Percentiles rank a stretch among this genome's conserved stretches.
These are phyloP conservation scores for Acromyrmex echinatior DNA, from an alignment of 1,140 invertebrate genomes.

Conservation along the genomic window DNA sequence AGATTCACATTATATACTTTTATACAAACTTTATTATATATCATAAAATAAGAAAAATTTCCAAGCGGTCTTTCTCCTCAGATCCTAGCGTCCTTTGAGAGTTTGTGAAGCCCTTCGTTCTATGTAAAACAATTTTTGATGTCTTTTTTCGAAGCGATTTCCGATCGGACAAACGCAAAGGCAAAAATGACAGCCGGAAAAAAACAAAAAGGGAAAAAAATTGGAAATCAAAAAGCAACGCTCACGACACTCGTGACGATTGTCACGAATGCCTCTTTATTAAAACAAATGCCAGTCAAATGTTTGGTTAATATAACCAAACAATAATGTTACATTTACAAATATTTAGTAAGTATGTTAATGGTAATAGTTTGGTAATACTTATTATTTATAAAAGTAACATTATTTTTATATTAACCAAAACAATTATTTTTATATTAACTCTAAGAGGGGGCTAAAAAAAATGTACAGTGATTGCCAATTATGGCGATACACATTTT, in stretches of 20 bases:
- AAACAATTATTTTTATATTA: too few relatives aligned
- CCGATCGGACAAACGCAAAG: not conserved
- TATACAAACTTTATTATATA: not conserved
- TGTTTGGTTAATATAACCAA: too few relatives aligned
- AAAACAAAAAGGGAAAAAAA: not conserved
- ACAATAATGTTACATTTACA: too few relatives aligned
- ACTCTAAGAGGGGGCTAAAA: too few relatives aligned
- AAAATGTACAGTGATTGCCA: too few relatives aligned
- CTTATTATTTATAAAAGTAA: too few relatives aligned
- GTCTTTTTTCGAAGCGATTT: conserved; percentile 27
- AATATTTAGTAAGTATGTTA: too few relatives aligned
- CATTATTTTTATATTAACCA: too few relatives aligned
- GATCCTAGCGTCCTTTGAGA: conserved; percentile 4
- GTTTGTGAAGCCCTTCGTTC: not conserved
- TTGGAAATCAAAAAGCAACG: conserved; percentile 53
- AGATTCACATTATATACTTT: conserved; percentile 1
- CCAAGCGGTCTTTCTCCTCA: not conserved
- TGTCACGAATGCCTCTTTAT: conserved; percentile 52
- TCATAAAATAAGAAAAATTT: conserved; percentile 13
- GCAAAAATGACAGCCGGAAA: not conserved
- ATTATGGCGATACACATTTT: too few relatives aligned
- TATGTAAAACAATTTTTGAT: conserved; percentile 39
- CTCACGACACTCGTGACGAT: conserved; percentile 16
- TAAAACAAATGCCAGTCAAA: too few relatives aligned
- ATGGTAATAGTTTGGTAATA: too few relatives aligned